phyloP scores from a whole-genome alignment of 2,888 invertebrate species.

The Heterodera filipjevi region DNA sequence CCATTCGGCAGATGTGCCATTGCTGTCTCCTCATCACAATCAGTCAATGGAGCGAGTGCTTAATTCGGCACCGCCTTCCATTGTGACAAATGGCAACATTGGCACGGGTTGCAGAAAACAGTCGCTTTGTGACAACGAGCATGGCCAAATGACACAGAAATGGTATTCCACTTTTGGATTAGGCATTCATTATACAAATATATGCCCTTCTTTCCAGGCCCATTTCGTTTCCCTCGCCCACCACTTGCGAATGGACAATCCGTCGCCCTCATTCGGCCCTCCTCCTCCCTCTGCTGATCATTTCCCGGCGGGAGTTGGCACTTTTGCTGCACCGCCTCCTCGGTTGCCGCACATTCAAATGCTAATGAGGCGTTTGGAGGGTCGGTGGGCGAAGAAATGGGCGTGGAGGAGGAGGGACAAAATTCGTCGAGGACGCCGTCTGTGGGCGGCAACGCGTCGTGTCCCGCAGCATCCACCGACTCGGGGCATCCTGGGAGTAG shows the following conservation, averaged over 20 bases:
- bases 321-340: conserved; percentile 30
- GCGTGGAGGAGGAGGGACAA: neutral
- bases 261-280: neutral
- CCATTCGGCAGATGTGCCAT: neutral
- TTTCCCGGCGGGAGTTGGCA: too few species aligned
- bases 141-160: neutral
- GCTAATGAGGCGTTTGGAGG: conserved; percentile 34
- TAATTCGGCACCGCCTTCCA: neutral
- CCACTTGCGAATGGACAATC: neutral
- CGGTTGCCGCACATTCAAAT: conserved; percentile 53
- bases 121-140: neutral
- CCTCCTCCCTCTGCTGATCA: too few species aligned
- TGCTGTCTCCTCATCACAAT: neutral
- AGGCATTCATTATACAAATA: too few species aligned
- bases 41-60: neutral
- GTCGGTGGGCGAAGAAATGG: neutral
- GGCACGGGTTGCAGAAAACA: conserved; percentile 11
- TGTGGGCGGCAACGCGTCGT: conserved; percentile 13
- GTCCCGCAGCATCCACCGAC: conserved; percentile 48
- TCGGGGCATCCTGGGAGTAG: conserved; percentile 39
- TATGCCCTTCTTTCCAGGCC: neutral
- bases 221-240: neutral
- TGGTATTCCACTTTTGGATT: too few species aligned
- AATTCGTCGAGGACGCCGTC: conserved; percentile 3
- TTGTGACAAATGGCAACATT: neutral